Evolutionary conservation across 2,888 invertebrate species (phyloP).

Genomic region (Platynereis dumerilii): DNA sequence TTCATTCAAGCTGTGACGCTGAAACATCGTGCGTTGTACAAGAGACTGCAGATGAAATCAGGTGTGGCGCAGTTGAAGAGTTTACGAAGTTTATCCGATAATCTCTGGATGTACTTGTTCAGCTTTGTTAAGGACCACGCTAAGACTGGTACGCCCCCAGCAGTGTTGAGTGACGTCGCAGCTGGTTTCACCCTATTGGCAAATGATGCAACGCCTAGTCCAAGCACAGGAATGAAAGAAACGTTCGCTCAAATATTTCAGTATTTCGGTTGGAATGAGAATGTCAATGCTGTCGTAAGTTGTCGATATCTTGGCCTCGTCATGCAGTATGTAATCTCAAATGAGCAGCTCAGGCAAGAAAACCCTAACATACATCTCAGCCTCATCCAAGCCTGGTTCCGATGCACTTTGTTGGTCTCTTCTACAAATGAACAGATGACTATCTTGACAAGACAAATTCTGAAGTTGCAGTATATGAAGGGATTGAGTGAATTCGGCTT

Average conservation of each 20-base stretch:
- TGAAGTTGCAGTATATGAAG: too few relatives aligned
- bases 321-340: too few relatives aligned
- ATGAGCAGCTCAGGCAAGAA: slow-evolving; percentile 31
- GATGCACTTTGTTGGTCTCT: too few relatives aligned
- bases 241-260: slow-evolving; percentile 37
- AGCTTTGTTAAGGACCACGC: slow-evolving; percentile 45
- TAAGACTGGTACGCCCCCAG: slow-evolving; percentile 46
- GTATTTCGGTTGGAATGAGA: slow-evolving; percentile 41
- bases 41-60: too few relatives aligned
- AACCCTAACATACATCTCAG: neutral
- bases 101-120: slow-evolving; percentile 45
- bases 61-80: too few relatives aligned
- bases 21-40: too few relatives aligned
- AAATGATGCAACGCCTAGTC: slow-evolving; percentile 21
- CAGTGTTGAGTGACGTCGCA: slow-evolving; percentile 49
- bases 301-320: too few relatives aligned
- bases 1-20: too few relatives aligned
- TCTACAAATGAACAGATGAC: too few relatives aligned
- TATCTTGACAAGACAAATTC: too few relatives aligned
- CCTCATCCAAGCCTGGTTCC: too few relatives aligned
- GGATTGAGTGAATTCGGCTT: too few relatives aligned
- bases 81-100: slow-evolving; percentile 7
- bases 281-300: slow-evolving; percentile 30
- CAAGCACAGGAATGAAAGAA: slow-evolving; percentile 11
- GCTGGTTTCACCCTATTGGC: slow-evolving; percentile 46